Base-by-base conservation (phyloP, 2,888 invertebrate species). In the Rotaria socialis region DNA sequence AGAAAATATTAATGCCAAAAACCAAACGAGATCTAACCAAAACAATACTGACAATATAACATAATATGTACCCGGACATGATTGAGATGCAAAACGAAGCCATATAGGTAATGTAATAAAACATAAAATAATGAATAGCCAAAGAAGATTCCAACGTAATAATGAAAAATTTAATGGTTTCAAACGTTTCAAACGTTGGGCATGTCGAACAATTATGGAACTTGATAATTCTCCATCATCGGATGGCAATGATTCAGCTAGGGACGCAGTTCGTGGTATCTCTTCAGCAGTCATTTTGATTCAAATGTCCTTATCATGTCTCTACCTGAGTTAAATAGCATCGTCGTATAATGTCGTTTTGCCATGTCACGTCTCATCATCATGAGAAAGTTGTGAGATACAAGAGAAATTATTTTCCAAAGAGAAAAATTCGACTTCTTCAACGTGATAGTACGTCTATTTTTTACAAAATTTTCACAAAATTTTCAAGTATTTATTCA, bases 11-110 rank as follows among this genome's bases (percentile, higher is more conserved):
- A 75, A 27, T 27, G 75, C 75, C 10, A 75, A 75, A 22, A 75
- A 24, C 75, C 75, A 75, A 75, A 75, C 75, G 10, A 75, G 75
- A 75, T 75, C 43, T 75, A 75, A 43, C 75, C 75, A 75, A 75
- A 41, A 16, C 22, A 43, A 43, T 27, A 75, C 10, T 6, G 22
- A n/a, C 19, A 41, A 75, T 43, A 43, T 75, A 43, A 24, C 24
- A 10, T 75, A 75, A 43, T 16, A 75, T 75, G 75, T 75, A 8
- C 8, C 75, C 6, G 4, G 43, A 43, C 75, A 75, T 19, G 41
- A 43, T 60, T 60, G 60, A 41, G 75, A 75, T 22, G 43, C 75
- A 75, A 27, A 75, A 43, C 75, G 41, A 43, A 75, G 43, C 75
- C 75, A 75, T 19, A 75, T 41, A 8, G 75, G 75, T 24, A 75